These are phyloP conservation scores for Agrotis puta DNA, from an alignment of 2,888 invertebrate species.

Conservation along the genomic window DNA sequence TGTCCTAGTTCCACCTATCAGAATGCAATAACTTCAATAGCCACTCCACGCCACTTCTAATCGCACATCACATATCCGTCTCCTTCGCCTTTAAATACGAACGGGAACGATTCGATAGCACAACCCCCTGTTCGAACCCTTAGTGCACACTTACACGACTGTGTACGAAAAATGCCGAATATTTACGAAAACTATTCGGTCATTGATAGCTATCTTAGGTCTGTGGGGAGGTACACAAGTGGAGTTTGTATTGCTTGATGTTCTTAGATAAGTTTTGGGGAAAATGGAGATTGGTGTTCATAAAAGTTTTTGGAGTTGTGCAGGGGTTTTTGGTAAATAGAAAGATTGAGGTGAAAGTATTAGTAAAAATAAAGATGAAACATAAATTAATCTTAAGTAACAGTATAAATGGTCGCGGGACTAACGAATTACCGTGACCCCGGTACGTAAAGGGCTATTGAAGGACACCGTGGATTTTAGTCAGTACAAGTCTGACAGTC, in stretches of 20 bases:
- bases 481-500: too few relatives aligned
- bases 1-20: too few relatives aligned
- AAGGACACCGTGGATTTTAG: too few relatives aligned
- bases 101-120: slow-evolving; percentile 80
- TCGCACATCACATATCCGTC: slow-evolving; percentile 78
- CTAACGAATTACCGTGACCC: too few relatives aligned
- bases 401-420: too few relatives aligned
- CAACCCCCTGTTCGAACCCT: slow-evolving; percentile 59
- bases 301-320: background rate
- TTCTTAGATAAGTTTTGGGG: slow-evolving; percentile 5
- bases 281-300: background rate
- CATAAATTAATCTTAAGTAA: too few relatives aligned
- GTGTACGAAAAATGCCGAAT: slow-evolving; percentile 58
- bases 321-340: background rate
- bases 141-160: slow-evolving; percentile 44
- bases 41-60: slow-evolving; percentile 65
- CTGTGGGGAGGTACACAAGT: slow-evolving; percentile 26
- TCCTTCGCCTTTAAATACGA: slow-evolving; percentile 85
- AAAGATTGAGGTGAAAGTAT: background rate
- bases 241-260: slow-evolving; percentile 38
- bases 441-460: too few relatives aligned
- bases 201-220: slow-evolving; percentile 53
- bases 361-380: background rate
- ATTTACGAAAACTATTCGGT: slow-evolving; percentile 51
- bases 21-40: background rate